Evolutionary conservation across 2,113 vertebrate genomes (phyloP).

Genomic region (Empidonax traillii): DNA sequence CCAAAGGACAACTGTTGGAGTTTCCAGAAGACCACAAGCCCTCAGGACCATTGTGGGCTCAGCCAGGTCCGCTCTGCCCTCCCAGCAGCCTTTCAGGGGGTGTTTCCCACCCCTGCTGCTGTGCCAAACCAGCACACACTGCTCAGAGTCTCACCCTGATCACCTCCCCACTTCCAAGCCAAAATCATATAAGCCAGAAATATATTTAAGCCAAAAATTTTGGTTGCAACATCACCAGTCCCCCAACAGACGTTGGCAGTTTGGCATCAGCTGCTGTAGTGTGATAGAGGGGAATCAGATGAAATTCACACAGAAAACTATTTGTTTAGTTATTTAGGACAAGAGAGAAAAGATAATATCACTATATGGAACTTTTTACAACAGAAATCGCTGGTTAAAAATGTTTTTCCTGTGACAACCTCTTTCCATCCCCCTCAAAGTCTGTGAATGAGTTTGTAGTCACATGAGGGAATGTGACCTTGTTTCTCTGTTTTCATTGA

Average conservation of each 20-base stretch:
- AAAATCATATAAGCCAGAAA: neutral
- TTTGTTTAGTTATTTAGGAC: neutral
- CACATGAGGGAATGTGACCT: neutral
- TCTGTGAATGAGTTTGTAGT: neutral
- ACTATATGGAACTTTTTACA: neutral
- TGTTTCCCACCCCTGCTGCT: neutral
- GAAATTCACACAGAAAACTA: neutral
- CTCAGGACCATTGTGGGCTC: neutral
- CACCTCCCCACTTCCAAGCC: neutral
- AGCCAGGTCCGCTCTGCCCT: neutral
- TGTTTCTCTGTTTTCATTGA: neutral
- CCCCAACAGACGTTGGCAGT: neutral
- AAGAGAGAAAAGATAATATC: neutral
- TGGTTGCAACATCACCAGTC: fast-evolving
- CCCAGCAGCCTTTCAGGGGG: neutral
- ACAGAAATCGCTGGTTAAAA: neutral
- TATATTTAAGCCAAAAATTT: neutral
- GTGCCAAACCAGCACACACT: neutral
- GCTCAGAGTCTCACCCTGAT: neutral
- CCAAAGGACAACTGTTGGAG: fast-evolving
- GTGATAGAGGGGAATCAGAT: neutral
- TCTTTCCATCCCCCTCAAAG: neutral
- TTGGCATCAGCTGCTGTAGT: neutral
- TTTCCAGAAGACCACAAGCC: neutral
- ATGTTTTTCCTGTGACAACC: neutral